Evolutionary conservation across 2,113 vertebrate genomes (phyloP), one percentile per base, ranked within the genome.

Genomic region (Camelus bactrianus): DNA sequence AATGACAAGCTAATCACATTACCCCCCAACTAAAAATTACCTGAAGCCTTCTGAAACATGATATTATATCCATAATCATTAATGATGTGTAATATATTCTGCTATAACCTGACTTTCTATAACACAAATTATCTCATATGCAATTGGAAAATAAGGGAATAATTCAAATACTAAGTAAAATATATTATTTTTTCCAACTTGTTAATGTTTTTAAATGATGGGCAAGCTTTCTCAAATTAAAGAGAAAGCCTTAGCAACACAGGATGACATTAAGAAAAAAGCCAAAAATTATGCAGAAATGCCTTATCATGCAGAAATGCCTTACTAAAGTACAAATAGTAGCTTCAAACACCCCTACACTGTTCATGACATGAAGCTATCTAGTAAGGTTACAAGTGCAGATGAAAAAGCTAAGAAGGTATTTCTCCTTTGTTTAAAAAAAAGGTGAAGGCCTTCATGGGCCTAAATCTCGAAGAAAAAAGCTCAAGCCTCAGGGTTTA

Each of bases 181-280:
- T 48, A 38, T 6, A 58, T 42, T 8, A 50, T 76, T 88, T 81
- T 80, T 83, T 38, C 76, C 50, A 67, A 15, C 38, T n/a, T 80
- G 54, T 35, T 65, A 70, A 35, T 56, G 38, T 80, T 60, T 94
- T 86, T 42, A 86, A 64, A 67, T 42, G 35, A 69, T 20, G 24
- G 54, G 22, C 80, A 93, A 91, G 16, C 19, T 81, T 89, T 86
- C 65, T 86, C 86, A 86, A 90, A 80, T 91, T 42, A 82, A 94
- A 80, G 35, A 35, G 24, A 86, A 81, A 64, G n/a, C 5, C 35
- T 94, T 70, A 54, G 5, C n/a, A 87, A 28, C 26, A 76, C 0
- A 92, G 52, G 13, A 73, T 48, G n/a, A n/a, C 60, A 60, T 81
- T 69, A 82, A 54, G 58, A 38, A 50, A 84, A 77, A 89, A 73